Evolutionary conservation across 2,113 vertebrate genomes (phyloP).

Genomic region (Notechis scutatus): DNA sequence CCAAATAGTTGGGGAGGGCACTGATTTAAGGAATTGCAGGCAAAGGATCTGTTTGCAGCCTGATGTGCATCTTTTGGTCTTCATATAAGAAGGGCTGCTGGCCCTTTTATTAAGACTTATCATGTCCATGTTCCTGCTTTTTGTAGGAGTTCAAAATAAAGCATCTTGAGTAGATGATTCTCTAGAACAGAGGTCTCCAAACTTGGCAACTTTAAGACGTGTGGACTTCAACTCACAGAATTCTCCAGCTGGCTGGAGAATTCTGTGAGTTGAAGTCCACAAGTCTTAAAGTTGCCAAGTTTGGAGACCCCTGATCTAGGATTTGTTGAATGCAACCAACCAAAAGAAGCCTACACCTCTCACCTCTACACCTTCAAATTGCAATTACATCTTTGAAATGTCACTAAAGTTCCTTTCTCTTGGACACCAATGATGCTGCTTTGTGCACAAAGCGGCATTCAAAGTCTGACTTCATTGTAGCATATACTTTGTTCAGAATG

Average conservation of each 20-base stretch:
- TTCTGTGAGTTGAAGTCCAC: too few relatives aligned
- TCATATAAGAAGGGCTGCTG: background rate
- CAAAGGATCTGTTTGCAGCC: background rate
- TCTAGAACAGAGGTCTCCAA: background rate
- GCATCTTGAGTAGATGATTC: background rate
- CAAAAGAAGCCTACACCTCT: background rate
- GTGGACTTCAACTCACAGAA: too few relatives aligned
- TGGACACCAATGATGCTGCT: background rate
- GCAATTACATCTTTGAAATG: background rate
- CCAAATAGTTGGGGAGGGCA: background rate
- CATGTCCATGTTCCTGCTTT: background rate
- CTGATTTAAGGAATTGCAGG: background rate
- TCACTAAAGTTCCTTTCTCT: background rate
- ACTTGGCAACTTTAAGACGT: too few relatives aligned
- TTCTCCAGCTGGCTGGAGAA: too few relatives aligned
- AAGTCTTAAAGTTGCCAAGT: too few relatives aligned
- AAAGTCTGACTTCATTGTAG: background rate
- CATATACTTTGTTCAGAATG: background rate
- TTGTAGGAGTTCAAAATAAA: background rate
- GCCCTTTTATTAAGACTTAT: background rate
- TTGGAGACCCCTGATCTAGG: background rate
- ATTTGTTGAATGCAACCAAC: background rate
- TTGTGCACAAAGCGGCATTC: background rate
- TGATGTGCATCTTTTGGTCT: background rate
- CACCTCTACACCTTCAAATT: background rate